Conservation (phyloP, 2,113 vertebrate species). For the Pycnonotus jocosus region DNA sequence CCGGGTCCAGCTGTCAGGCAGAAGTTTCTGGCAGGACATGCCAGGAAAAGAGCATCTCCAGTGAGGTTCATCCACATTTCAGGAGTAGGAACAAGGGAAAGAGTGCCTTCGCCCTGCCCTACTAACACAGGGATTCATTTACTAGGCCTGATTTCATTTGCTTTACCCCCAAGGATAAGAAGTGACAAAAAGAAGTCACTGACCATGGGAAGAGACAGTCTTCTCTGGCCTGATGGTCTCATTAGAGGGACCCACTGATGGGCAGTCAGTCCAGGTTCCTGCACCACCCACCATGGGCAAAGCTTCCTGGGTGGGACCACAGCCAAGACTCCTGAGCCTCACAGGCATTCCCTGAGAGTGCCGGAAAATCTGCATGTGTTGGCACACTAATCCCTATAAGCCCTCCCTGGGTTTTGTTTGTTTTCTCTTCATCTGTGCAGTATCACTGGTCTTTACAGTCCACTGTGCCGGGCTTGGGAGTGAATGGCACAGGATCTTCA, state of each 20-base stretch:
- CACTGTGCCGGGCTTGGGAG: background rate
- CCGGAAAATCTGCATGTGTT: background rate
- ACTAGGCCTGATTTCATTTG: background rate
- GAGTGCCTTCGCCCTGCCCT: background rate
- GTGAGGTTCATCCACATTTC: accelerated
- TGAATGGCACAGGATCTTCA: background rate
- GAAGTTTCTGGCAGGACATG: background rate
- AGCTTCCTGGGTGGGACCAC: background rate
- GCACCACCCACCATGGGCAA: background rate
- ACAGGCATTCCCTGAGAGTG: background rate
- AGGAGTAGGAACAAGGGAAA: background rate
- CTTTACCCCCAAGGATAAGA: background rate
- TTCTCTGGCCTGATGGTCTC: background rate
- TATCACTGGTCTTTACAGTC: background rate
- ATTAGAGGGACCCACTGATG: background rate
- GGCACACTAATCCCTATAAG: background rate
- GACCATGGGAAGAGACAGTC: background rate
- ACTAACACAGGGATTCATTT: accelerated
- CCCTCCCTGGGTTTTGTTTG: slow-evolving; percentile 7
- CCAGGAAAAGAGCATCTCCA: background rate
- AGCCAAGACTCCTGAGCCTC: background rate
- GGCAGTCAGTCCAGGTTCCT: background rate
- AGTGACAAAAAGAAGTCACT: background rate
- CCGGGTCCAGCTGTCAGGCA: background rate
- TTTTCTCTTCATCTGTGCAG: slow-evolving; percentile 12